Evolutionary conservation across 2,888 invertebrate species (phyloP).

Genomic region (Acanthosepion esculentum): DNA sequence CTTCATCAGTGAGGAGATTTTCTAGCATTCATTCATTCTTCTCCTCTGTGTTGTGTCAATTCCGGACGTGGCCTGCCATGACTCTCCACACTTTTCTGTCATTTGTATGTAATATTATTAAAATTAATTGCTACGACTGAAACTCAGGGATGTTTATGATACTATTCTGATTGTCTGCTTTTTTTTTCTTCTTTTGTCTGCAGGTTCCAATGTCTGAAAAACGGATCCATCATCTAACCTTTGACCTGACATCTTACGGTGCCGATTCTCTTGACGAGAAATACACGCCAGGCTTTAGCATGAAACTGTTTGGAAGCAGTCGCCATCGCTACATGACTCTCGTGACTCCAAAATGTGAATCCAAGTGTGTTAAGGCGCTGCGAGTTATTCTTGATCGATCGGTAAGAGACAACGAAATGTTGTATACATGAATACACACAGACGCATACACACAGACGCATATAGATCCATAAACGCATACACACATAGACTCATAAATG

Average conservation of each 20-base stretch:
- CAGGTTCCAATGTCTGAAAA: constrained; percentile 62
- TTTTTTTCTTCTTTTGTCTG: neutral
- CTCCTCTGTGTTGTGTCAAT: no score
- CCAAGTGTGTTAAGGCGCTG: constrained; percentile 68
- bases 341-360: constrained; percentile 69
- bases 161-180: neutral
- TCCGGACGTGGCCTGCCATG: no score
- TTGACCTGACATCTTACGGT: constrained; percentile 70
- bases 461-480: neutral
- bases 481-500: no score
- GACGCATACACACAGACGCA: neutral
- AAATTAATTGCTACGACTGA: no score
- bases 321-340: constrained; percentile 69
- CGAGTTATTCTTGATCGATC: constrained; percentile 71
- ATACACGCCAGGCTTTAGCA: constrained; percentile 63
- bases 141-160: no score
- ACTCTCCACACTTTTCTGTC: no score
- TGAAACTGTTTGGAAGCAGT: constrained; percentile 71
- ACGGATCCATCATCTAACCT: constrained; percentile 66
- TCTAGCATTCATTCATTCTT: no score
- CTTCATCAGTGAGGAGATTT: no score
- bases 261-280: constrained; percentile 56
- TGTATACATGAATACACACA: neutral
- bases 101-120: no score
- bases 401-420: constrained; percentile 59